Conservation (phyloP, 2,888 invertebrate species). For the Carterocephalus palaemon region DNA sequence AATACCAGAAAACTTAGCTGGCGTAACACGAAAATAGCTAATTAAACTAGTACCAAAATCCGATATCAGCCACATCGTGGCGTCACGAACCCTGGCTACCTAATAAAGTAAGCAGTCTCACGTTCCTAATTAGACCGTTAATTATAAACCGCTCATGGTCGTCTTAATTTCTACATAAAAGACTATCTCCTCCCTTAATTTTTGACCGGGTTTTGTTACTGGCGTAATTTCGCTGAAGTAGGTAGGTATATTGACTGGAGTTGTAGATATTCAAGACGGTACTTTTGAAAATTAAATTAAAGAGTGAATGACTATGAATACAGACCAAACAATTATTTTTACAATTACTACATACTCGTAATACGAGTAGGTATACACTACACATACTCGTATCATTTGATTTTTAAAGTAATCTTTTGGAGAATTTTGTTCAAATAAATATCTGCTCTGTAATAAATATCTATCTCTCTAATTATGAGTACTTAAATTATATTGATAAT, state of each 20-base stretch:
- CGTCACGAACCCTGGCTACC: conserved; percentile 62
- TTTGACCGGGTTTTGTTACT: conserved; percentile 69
- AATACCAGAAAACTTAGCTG: conserved; percentile 33
- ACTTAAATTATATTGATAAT: too few relatives aligned
- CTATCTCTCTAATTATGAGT: too few relatives aligned
- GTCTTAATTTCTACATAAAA: conserved; percentile 74
- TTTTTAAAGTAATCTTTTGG: too few relatives aligned
- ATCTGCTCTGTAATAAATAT: too few relatives aligned
- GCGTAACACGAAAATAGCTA: conserved; percentile 64
- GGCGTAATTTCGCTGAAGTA: conserved; percentile 18
- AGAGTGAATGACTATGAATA: too few relatives aligned
- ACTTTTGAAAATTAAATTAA: too few relatives aligned
- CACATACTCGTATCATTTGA: too few relatives aligned
- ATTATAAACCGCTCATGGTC: conserved; percentile 74
- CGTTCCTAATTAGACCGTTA: conserved; percentile 76
- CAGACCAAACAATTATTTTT: too few relatives aligned
- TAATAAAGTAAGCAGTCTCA: conserved; percentile 73
- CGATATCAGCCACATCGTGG: conserved; percentile 63
- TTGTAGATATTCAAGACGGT: too few relatives aligned
- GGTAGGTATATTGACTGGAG: conserved; percentile 23
- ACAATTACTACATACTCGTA: too few relatives aligned
- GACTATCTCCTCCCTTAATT: conserved; percentile 58
- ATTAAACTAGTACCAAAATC: conserved; percentile 75
- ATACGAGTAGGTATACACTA: too few relatives aligned
- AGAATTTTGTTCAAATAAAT: too few relatives aligned